A percentile compares a stretch with the other conserved stretches of the same genome.
These are phyloP conservation scores for Chrysopilus asiliformis DNA, from an alignment of 2,888 invertebrate species.

Conservation along the genomic window DNA sequence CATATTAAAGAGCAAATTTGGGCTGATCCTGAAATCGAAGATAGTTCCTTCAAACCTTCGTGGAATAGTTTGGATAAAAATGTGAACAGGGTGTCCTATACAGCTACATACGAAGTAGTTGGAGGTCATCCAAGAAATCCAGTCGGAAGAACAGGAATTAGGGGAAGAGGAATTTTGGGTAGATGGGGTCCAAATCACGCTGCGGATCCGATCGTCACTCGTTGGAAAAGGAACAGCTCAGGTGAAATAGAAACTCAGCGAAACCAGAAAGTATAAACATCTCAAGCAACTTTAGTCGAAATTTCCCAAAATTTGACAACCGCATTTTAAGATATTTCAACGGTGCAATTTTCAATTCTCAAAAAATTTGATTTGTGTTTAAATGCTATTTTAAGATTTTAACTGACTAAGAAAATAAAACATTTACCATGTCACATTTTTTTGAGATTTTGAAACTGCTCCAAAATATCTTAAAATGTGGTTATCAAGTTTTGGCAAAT, in stretches of 20 bases:
- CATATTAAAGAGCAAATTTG: constrained; percentile 57
- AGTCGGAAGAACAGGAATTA: constrained; percentile 77
- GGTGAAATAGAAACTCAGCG: constrained; percentile 27
- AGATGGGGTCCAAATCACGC: constrained; percentile 98
- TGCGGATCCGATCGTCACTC: constrained; percentile 90
- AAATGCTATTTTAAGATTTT: constrained; percentile 8
- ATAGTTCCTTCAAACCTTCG: constrained; percentile 44
- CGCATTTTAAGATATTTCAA: no score
- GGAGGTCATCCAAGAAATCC: constrained; percentile 68
- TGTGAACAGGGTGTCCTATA: constrained; percentile 63
- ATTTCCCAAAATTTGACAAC: no score
- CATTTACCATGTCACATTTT: no score
- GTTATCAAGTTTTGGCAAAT: no score
- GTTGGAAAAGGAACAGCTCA: constrained; percentile 55
- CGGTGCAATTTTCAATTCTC: no score
- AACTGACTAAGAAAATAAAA: no score
- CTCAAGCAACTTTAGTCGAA: constrained; percentile 17
- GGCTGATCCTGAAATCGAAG: constrained; percentile 67
- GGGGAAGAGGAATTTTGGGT: constrained; percentile 76
- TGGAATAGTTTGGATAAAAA: constrained; percentile 71
- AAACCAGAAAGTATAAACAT: constrained; percentile 26
- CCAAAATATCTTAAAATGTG: no score
- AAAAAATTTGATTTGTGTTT: constrained; percentile 1
- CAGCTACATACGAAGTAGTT: constrained; percentile 42
- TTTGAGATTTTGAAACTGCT: no score